These are phyloP conservation scores for Aphis gossypii DNA, from an alignment of 1,140 invertebrate genomes.

Conservation along the genomic window DNA sequence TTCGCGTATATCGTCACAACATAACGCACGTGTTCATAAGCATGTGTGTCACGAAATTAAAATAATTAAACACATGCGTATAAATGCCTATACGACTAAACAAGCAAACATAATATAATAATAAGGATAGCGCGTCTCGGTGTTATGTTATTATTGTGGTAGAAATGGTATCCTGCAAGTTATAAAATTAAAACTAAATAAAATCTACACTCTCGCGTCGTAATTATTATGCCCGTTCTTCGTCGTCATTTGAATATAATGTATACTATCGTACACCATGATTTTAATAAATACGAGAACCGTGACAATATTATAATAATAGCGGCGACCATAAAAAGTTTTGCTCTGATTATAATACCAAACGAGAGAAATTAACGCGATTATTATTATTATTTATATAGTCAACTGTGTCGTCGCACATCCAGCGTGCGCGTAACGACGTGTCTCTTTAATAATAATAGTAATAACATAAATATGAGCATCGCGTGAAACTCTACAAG, in stretches of 20 bases:
- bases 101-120: neutral
- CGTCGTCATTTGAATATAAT: neutral
- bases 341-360: constrained; percentile 34
- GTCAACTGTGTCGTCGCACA: constrained; percentile 30
- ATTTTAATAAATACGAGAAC: neutral
- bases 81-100: neutral
- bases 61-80: neutral
- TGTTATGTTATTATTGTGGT: neutral
- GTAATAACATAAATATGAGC: neutral
- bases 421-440: neutral
- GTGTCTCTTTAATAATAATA: neutral
- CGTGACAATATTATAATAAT: constrained; percentile 6
- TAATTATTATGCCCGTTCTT: neutral
- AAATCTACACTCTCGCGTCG: neutral
- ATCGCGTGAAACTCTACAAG: neutral
- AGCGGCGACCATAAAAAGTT: neutral
- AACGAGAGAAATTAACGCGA: constrained; percentile 33
- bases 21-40: neutral
- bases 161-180: neutral
- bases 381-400: neutral
- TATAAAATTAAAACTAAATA: neutral
- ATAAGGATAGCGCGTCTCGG: neutral
- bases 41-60: neutral
- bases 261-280: neutral
- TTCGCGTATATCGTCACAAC: neutral